Evolutionary conservation across 2,113 vertebrate species (phyloP), one percentile per base, ranked within the genome.

Genomic region (Pheucticus melanocephalus): DNA sequence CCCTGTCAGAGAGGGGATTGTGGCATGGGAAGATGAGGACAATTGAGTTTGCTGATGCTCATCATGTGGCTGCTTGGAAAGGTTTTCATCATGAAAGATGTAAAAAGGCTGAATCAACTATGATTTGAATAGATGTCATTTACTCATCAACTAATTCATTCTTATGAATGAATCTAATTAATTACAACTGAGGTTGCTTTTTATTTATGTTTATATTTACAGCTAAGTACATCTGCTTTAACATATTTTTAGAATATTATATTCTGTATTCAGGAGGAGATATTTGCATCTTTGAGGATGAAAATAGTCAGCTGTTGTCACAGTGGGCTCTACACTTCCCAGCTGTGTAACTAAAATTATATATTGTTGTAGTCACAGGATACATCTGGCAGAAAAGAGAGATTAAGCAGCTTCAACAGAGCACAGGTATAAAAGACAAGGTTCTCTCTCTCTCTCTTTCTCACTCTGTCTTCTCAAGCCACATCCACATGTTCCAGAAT

Each of bases 201-300:
- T 95, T 71, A 70, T 72, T 85, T 82, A 65, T 93, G 48, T 93
- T 97, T 95, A 54, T 94, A 84, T 88, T 95, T 94, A 88, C 86
- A 84, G 31, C 61, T 71, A 77, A 95, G 79, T 81, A 83, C 64
- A 91, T 83, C 77, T 83, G 80, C 33, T 92, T 78, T 66, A 78
- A 60, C 16, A n/a, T 90, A 95, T 92, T 95, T 94, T 94, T 94
- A 94, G 95, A 92, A 66, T 56, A 80, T 40, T 28, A 70, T 35
- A 20, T 85, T 87, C 56, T 79, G 37, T 53, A 50, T 70, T 66
- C 21, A 31, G 48, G 37, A 84, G 86, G 63, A 92, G 56, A 86
- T n/a, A 88, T 68, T 75, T 86, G 51, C 40, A 84, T 84, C 72
- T 84, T 27, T 75, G 61, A 86, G 44, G 61, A 63, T 60, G 27